phyloP scores from a whole-genome alignment of 2,797 vertebrate genomes.

The Zenarchopterus dispar region DNA sequence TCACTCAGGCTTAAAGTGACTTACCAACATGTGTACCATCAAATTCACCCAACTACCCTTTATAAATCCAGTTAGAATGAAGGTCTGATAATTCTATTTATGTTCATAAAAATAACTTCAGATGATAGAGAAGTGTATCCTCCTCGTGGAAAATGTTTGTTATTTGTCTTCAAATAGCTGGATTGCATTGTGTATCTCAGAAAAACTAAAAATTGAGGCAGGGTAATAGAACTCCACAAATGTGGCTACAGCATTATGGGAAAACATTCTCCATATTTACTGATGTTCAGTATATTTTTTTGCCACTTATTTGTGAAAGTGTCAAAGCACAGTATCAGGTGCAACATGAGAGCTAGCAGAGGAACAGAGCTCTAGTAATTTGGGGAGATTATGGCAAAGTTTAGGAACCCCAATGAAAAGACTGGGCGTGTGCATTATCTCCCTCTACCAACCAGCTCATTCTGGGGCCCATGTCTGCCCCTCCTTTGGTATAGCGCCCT shows the following conservation, averaged over 20 bases:
- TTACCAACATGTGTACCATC: slow-evolving; percentile 50
- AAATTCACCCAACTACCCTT: slow-evolving; percentile 30
- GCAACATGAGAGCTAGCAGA: slow-evolving; percentile 26
- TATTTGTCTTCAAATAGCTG: no score
- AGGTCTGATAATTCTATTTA: slow-evolving; percentile 7
- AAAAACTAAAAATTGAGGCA: no score
- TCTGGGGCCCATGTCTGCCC: slow-evolving; percentile 46
- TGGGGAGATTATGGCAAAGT: slow-evolving; percentile 24
- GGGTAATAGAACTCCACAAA: no score
- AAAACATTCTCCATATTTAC: no score
- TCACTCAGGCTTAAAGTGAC: slow-evolving; percentile 36
- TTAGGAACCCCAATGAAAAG: slow-evolving; percentile 26
- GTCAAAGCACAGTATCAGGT: slow-evolving; percentile 10
- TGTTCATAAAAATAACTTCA: slow-evolving; percentile 36
- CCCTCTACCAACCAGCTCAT: slow-evolving; percentile 38
- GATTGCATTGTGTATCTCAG: no score
- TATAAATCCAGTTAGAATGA: slow-evolving; percentile 22
- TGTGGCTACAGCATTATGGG: no score
- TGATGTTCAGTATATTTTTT: no score
- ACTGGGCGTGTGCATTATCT: slow-evolving; percentile 45
- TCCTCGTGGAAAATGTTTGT: no score
- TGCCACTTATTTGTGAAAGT: slow-evolving; percentile 1
- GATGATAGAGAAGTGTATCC: slow-evolving; percentile 6
- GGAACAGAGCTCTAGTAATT: slow-evolving; percentile 28
- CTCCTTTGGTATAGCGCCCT: slow-evolving; percentile 24